Evolutionary conservation across 2,113 vertebrate genomes (phyloP).

Genomic region (Acrocephalus kingi): DNA sequence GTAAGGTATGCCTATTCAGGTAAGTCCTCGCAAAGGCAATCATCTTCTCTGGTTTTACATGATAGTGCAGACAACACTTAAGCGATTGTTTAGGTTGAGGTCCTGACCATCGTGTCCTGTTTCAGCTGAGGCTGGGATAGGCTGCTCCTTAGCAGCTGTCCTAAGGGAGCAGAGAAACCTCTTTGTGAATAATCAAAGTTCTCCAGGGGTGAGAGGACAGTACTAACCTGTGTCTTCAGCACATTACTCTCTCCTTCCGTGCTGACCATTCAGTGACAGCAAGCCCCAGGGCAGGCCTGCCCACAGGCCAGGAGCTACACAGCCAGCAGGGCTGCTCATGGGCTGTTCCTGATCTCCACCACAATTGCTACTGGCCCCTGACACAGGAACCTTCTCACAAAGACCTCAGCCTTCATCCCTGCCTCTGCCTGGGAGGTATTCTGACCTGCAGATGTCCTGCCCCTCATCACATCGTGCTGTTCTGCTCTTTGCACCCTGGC

Average conservation of each 20-base stretch:
- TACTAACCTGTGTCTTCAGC: background rate
- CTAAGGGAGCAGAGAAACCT: background rate
- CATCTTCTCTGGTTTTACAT: background rate
- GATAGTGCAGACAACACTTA: background rate
- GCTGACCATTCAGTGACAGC: background rate
- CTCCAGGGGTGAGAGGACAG: background rate
- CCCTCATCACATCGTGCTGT: background rate
- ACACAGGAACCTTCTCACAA: background rate
- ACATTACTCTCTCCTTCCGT: rapidly evolving
- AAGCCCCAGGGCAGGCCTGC: background rate
- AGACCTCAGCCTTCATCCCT: background rate
- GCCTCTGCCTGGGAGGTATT: background rate
- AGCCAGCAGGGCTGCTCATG: background rate
- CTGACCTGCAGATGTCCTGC: background rate
- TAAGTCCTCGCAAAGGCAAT: background rate
- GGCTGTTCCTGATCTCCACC: background rate
- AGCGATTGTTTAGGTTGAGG: background rate
- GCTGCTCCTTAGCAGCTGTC: background rate
- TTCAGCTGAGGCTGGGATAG: background rate
- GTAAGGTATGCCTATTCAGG: too few species aligned
- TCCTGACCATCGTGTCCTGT: background rate
- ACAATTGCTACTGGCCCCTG: background rate
- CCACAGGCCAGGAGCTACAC: background rate
- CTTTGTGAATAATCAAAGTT: background rate
- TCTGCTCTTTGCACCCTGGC: background rate